Evolutionary conservation across 2,797 vertebrate species (phyloP).

Genomic region (Pelobates cultripes): DNA sequence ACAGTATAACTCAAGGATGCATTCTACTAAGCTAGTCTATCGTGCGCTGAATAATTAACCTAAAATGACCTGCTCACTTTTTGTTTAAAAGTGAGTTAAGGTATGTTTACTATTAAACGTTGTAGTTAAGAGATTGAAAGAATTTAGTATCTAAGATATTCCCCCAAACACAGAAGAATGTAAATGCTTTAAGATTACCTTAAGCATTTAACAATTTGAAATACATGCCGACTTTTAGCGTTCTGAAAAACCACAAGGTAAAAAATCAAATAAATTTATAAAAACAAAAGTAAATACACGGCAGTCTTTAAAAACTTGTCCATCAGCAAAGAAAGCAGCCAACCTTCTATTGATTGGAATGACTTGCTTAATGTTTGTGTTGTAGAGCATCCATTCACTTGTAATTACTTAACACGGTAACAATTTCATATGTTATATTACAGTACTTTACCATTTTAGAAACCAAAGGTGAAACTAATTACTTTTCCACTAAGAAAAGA

Average conservation of each 20-base stretch:
- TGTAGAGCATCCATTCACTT: slow-evolving; percentile 46
- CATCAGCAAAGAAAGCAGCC: slow-evolving; percentile 22
- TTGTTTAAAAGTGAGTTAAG: neutral
- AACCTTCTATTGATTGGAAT: slow-evolving; percentile 24
- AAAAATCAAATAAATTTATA: no score
- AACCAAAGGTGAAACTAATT: slow-evolving; percentile 55
- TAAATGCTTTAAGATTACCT: neutral
- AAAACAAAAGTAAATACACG: neutral
- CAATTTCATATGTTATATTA: slow-evolving; percentile 50
- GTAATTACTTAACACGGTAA: slow-evolving; percentile 43
- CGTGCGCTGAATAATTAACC: neutral
- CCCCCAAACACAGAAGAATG: neutral
- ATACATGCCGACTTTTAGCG: neutral
- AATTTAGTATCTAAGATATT: slow-evolving; percentile 1
- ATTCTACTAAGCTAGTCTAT: slow-evolving; percentile 9
- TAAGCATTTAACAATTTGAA: neutral
- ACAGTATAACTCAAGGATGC: slow-evolving; percentile 1
- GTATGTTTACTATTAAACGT: neutral
- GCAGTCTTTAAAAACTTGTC: neutral
- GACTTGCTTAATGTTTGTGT: slow-evolving; percentile 42
- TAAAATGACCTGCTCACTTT: slow-evolving; percentile 15
- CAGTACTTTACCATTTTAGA: slow-evolving; percentile 37
- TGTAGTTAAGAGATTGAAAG: slow-evolving; percentile 6
- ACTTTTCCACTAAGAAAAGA: slow-evolving; percentile 42
- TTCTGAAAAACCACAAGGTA: no score